Base-by-base conservation (phyloP, 2,113 vertebrate genomes). In the Gobiocypris rarus region DNA sequence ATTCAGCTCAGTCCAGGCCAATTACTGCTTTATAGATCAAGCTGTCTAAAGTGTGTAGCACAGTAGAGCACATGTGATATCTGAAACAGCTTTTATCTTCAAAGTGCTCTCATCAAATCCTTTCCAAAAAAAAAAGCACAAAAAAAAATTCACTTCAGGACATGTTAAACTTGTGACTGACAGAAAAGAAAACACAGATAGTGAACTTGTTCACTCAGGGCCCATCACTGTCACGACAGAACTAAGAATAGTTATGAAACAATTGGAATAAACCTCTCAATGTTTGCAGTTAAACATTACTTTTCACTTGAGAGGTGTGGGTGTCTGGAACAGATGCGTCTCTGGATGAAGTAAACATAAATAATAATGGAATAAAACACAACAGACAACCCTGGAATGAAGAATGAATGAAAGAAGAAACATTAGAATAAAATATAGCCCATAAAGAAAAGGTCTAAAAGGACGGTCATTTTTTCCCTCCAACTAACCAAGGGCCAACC, bases 21-120 rank as follows among this genome's bases (percentile, higher is more conserved):
- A 82, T 71, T 82, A 82, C 80, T 41, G 63, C 45, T 69, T 71
- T 56, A 82, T 82, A 70, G 79, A 81, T 81, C 79, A 70, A 56
- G 28, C 28, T 70, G 79, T 69, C 63, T 70, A 54, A 50, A 80
- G 43, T 52, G 63, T 38, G 79, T 34, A 48, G 26, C 63, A 81
- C 28, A n/a, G 24, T 34, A 26, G 11, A 54, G 45, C 11, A 70
- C 45, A 81, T 38, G 3, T 15, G 75, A 61, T 78, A 14, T 61
- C 34, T n/a, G 63, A 38, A 34, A 81, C 61, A 52, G 59, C 61
- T 69, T 69, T 81, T 28, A 69, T 81, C 79, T 81, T 69, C 69
- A 69, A 67, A 52, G 61, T 9, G 15, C 43, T 69, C 63, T 50
- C 15, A 48, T 65, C 24, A 17, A 28, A 58, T 59, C 31, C 34